phyloP scores from a whole-genome alignment of 2,113 vertebrate genomes.

The Blennius ocellaris region DNA sequence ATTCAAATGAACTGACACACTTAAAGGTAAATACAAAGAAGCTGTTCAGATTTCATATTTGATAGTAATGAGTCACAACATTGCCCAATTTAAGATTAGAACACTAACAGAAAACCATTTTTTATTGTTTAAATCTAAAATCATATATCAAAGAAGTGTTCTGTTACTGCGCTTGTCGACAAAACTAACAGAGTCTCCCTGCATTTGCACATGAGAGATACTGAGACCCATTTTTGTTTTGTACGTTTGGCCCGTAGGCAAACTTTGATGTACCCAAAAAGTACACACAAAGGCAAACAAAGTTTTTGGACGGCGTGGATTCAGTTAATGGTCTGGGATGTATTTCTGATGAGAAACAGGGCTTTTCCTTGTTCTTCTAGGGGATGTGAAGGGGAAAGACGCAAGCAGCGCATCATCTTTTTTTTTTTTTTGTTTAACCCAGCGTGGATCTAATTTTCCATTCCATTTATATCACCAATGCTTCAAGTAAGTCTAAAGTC shows the following conservation, averaged over 20 bases:
- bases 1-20: neutral
- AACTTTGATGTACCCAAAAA: constrained; percentile 25
- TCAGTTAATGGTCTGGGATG: constrained; percentile 40
- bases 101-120: no score
- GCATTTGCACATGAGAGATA: neutral
- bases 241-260: constrained; percentile 27
- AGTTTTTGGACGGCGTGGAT: constrained; percentile 25
- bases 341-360: constrained; percentile 83
- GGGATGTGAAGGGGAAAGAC: constrained; percentile 63
- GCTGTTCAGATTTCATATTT: no score
- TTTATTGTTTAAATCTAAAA: no score
- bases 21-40: neutral
- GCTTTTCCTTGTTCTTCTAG: constrained; percentile 55
- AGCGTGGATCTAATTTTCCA: constrained; percentile 77
- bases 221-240: neutral
- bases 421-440: constrained; percentile 65
- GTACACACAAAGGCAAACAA: constrained; percentile 34
- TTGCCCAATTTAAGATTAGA: no score
- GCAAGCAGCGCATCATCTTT: constrained; percentile 66
- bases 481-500: constrained; percentile 39
- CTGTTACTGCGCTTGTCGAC: neutral
- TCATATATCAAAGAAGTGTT: no score
- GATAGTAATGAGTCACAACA: no score
- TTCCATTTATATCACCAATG: constrained; percentile 79
- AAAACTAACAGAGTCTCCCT: neutral